Conservation (phyloP, 2,113 vertebrate species). For the Sclerurus mexicanus region DNA sequence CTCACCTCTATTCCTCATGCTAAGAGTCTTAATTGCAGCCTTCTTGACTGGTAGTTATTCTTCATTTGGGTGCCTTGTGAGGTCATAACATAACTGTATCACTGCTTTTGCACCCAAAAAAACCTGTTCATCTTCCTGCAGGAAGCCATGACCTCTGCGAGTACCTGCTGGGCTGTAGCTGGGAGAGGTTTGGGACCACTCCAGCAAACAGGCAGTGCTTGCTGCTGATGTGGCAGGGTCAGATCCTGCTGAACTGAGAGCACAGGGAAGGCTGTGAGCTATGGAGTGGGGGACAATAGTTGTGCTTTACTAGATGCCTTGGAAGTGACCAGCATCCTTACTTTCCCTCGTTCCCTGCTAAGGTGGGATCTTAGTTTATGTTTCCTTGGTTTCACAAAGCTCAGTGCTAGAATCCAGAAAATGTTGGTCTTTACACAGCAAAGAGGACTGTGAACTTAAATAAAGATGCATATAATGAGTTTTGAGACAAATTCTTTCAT, state of each 20-base stretch:
- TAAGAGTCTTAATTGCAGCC: not conserved
- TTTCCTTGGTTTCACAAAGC: not conserved
- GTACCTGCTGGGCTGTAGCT: not conserved
- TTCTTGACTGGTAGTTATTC: not conserved
- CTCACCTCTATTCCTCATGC: not conserved
- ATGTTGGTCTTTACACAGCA: not conserved
- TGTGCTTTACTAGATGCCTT: not conserved
- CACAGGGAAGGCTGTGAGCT: accelerated
- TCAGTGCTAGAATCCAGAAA: not conserved
- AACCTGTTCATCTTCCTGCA: not conserved
- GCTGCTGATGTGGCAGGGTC: not conserved
- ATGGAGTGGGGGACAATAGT: not conserved
- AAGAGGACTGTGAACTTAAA: not conserved
- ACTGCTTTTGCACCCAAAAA: not conserved
- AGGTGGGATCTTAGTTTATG: not conserved
- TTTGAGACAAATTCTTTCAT: not conserved
- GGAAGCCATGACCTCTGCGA: not conserved
- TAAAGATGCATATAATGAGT: not conserved
- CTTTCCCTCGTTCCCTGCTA: not conserved
- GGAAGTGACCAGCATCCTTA: not conserved
- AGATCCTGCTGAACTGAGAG: not conserved
- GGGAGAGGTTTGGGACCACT: not conserved
- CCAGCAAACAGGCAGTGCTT: not conserved
- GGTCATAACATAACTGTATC: not conserved
- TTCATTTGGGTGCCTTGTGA: not conserved